A percentile compares a stretch with the other conserved stretches of the same genome.
phyloP scores from a whole-genome alignment of 2,888 invertebrate species.

The Agrotis ipsilon region DNA sequence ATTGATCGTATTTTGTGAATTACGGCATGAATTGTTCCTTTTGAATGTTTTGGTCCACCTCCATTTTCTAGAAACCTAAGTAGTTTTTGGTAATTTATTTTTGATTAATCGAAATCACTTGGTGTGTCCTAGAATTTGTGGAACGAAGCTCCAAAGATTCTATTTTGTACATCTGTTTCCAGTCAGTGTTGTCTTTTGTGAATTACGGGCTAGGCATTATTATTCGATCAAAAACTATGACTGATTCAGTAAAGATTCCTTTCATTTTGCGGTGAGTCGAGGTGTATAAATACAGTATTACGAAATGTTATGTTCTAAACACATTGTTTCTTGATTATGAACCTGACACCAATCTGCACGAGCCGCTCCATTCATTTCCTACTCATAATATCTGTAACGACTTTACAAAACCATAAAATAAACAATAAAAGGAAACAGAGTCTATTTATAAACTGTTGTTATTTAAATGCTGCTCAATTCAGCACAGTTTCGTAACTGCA shows the following conservation, averaged over 20 bases:
- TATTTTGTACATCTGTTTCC: too few species aligned
- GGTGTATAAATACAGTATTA: slow-evolving; percentile 39
- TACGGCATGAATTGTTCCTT: not conserved
- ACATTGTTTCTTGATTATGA: slow-evolving; percentile 38
- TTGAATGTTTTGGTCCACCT: not conserved
- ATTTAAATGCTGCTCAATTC: slow-evolving; percentile 51
- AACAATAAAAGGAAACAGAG: slow-evolving; percentile 58
- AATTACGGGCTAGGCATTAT: not conserved
- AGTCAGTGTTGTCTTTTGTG: not conserved
- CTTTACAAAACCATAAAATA: slow-evolving; percentile 45
- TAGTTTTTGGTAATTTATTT: not conserved
- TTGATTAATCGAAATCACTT: too few species aligned
- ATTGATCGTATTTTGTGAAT: not conserved
- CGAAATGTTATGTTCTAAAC: slow-evolving; percentile 27
- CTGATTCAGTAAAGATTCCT: slow-evolving; percentile 4
- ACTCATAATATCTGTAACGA: slow-evolving; percentile 41
- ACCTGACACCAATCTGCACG: slow-evolving; percentile 42
- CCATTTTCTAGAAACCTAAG: not conserved
- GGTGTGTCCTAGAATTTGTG: too few species aligned
- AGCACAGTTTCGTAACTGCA: slow-evolving; percentile 46
- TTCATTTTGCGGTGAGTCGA: slow-evolving; percentile 5
- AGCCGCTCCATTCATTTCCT: slow-evolving; percentile 30
- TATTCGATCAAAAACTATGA: not conserved
- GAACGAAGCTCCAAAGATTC: too few species aligned
- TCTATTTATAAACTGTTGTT: slow-evolving; percentile 49